Base-by-base conservation (phyloP, 2,888 invertebrate genomes). In the Drosophila dives region DNA sequence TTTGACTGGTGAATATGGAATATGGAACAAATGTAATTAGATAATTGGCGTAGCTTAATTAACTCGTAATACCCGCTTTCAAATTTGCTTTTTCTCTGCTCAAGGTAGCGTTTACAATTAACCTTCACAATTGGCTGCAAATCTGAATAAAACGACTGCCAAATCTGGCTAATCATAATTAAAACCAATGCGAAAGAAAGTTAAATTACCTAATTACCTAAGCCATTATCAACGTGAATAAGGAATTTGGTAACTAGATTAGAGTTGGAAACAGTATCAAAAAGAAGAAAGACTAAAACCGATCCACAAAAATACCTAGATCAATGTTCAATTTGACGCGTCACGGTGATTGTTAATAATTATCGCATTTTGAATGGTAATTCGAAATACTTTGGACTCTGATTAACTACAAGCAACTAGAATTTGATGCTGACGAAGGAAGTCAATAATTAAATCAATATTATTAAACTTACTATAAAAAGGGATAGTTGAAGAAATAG, bases 331-430 rank as follows among this genome's bases (percentile, higher is more conserved):
- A 64, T 62, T 56, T 40, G 45, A 55, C 42, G 34, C 50, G 76
- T 75, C 75, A 76, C 53, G 76, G 12, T 76, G 76, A 76, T 63
- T 63, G 51, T 49, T 48, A 58, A 49, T 55, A 60, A 55, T 51
- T 48, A 66, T 42, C 51, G 33, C 51, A 34, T 60, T 55, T 66
- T 62, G 26, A 65, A 34, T 15, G 42, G 32, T 23, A n/a, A 8
- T n/a, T 42, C 42, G 17, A 49, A 26, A 55, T 33, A 64, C 33
- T 59, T 64, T 68, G 38, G 15, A 36, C 29, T 12, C 58, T 59
- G 50, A 56, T 74, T 68, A 75, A 60, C 59, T 69, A 48, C 23
- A 67, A 58, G 54, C 32, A 36, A 58, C 23, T 20, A 15, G 23
- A 62, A 72, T 26, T 29, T 12, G 4, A 54, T 15, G 23, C 3